phyloP scores from a whole-genome alignment of 2,113 vertebrate species.

The Paramormyrops kingsleyae region DNA sequence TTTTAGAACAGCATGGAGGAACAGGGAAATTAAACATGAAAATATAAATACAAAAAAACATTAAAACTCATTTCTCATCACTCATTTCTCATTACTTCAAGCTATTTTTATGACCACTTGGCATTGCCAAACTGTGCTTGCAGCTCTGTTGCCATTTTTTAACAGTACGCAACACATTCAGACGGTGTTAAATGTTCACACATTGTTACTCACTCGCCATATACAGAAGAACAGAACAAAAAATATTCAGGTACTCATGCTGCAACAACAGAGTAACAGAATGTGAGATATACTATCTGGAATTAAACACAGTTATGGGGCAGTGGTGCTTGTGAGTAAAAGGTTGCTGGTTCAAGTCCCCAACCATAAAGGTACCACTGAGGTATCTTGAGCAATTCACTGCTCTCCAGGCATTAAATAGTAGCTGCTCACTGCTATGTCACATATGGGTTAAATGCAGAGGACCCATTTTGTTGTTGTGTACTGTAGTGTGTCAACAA shows the following conservation, averaged over 20 bases:
- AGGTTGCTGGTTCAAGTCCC: too few species aligned
- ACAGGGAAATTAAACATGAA: not conserved
- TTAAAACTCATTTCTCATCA: not conserved
- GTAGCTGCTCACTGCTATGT: too few species aligned
- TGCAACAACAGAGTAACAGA: not conserved
- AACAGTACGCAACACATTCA: not conserved
- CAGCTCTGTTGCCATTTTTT: not conserved
- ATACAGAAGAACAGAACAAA: not conserved
- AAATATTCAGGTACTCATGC: not conserved
- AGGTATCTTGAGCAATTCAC: too few species aligned
- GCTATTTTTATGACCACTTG: not conserved
- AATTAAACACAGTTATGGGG: not conserved
- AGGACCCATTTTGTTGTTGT: too few species aligned
- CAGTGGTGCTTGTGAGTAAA: too few species aligned
- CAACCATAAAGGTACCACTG: too few species aligned
- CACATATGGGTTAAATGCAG: too few species aligned
- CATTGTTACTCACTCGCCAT: slow-evolving; percentile 8
- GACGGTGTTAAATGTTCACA: not conserved
- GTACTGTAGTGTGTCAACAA: too few species aligned
- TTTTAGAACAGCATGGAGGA: not conserved
- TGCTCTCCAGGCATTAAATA: too few species aligned
- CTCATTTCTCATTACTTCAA: not conserved
- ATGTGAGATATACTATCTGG: not conserved
- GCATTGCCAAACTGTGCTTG: not conserved
- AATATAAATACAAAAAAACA: not conserved